Conservation (phyloP, 2,113 vertebrate species). For the Bubo blakistoni region DNA sequence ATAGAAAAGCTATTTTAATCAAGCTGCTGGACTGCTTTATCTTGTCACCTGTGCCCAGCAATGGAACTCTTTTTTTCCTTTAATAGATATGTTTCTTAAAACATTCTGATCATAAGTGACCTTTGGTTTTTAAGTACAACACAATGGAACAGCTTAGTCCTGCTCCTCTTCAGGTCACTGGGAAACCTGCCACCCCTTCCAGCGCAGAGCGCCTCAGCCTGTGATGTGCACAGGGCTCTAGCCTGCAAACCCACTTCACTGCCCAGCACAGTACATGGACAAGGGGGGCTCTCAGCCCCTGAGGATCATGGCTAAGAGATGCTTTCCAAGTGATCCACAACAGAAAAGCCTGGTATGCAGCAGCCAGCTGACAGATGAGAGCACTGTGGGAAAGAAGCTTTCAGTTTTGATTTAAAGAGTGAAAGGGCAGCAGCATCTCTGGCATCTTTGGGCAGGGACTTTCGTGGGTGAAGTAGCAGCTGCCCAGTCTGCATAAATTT, state of each 20-base stretch:
- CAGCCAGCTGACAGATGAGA: not conserved
- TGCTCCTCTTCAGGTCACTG: not conserved
- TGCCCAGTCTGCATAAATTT: slow-evolving; percentile 13
- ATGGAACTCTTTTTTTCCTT: slow-evolving; percentile 11
- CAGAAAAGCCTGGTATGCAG: not conserved
- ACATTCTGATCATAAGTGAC: not conserved
- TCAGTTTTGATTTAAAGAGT: slow-evolving; percentile 40
- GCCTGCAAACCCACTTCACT: not conserved
- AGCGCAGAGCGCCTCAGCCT: not conserved
- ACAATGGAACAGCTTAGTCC: not conserved
- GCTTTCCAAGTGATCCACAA: not conserved
- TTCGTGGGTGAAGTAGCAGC: slow-evolving; percentile 7
- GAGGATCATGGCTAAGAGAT: not conserved
- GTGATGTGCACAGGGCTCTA: not conserved
- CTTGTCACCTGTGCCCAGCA: slow-evolving; percentile 9
- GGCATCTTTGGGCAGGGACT: slow-evolving; percentile 3
- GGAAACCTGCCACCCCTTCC: not conserved
- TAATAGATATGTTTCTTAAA: slow-evolving; percentile 27
- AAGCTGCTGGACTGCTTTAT: slow-evolving; percentile 2
- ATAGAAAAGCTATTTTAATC: slow-evolving; percentile 39
- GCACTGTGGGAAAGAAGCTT: not conserved
- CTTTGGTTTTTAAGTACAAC: not conserved
- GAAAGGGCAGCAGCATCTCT: slow-evolving; percentile 14
- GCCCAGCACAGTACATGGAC: not conserved
- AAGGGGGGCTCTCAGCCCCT: not conserved